Evolutionary conservation across 2,888 invertebrate species (phyloP).

Genomic region (Polydrusus cervinus): DNA sequence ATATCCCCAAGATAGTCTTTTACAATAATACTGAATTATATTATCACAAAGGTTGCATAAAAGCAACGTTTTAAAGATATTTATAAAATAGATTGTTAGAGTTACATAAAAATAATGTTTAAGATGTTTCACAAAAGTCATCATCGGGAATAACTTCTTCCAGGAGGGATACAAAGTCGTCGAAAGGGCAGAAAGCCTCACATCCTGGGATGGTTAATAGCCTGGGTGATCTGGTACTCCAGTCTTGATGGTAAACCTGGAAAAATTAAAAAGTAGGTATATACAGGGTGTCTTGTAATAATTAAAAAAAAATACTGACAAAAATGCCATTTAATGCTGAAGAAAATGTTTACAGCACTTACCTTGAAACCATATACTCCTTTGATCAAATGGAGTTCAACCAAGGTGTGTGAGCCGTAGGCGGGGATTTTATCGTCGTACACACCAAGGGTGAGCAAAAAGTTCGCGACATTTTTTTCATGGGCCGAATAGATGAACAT

Average conservation of each 20-base stretch:
- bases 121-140: constrained; percentile 34
- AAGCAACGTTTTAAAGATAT: not conserved
- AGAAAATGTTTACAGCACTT: too few species aligned
- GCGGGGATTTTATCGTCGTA: constrained; percentile 51
- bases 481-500: constrained; percentile 58
- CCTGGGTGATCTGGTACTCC: constrained; percentile 44
- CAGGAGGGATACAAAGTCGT: constrained; percentile 32
- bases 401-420: constrained; percentile 53
- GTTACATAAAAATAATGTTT: constrained; percentile 6
- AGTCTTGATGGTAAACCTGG: constrained; percentile 59
- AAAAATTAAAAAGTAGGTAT: constrained; percentile 6
- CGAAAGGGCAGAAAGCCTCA: constrained; percentile 44
- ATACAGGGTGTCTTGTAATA: not conserved
- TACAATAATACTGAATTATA: not conserved
- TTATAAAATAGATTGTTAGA: too few species aligned
- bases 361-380: constrained; percentile 55
- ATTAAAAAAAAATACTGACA: too few species aligned
- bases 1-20: not conserved
- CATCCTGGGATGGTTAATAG: constrained; percentile 47
- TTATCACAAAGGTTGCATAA: not conserved
- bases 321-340: too few species aligned
- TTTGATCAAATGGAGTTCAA: constrained; percentile 55
- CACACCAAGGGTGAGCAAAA: constrained; percentile 51
- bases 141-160: constrained; percentile 40
- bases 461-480: constrained; percentile 52